A percentile compares a stretch with the other conserved stretches of the same genome.
These are phyloP conservation scores for Scomber colias DNA, from an alignment of 2,113 vertebrate genomes.

Conservation along the genomic window DNA sequence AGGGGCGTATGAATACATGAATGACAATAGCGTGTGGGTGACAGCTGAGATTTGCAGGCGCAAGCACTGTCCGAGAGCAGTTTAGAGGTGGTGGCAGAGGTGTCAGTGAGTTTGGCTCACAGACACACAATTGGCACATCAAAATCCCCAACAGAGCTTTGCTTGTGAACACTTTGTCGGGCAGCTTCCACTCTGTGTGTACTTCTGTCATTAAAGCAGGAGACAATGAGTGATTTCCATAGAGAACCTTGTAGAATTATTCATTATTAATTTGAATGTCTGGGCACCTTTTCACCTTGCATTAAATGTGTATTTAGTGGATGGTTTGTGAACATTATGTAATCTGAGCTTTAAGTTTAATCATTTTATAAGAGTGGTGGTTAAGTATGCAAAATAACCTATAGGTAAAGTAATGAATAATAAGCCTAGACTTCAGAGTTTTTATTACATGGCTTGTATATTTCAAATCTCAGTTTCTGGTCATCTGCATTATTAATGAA, in stretches of 20 bases:
- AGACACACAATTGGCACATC: conserved; percentile 33
- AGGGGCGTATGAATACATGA: conserved; percentile 67
- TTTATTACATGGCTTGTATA: background rate
- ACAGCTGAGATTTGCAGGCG: conserved; percentile 60
- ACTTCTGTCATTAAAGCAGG: conserved; percentile 32
- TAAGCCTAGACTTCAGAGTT: background rate
- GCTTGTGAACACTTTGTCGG: conserved; percentile 22
- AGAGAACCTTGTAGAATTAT: background rate
- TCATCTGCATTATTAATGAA: conserved; percentile 12
- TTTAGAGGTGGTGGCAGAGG: conserved; percentile 26
- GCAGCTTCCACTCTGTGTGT: background rate
- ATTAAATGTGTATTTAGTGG: background rate
- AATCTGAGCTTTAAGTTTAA: background rate
- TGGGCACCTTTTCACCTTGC: background rate
- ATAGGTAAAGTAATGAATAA: background rate
- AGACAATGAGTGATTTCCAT: conserved; percentile 34
- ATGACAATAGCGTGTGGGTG: conserved; percentile 65
- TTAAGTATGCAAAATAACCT: background rate
- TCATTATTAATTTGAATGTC: conserved; percentile 14
- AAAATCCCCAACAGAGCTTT: conserved; percentile 27
- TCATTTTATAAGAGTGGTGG: background rate
- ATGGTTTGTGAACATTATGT: background rate
- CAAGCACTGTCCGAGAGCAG: conserved; percentile 22
- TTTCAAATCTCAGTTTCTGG: background rate
- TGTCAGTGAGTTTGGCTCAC: background rate